Evolutionary conservation across 2,888 invertebrate genomes (phyloP), one percentile per base, ranked within the genome.

Genomic region (Macrophya annulata): DNA sequence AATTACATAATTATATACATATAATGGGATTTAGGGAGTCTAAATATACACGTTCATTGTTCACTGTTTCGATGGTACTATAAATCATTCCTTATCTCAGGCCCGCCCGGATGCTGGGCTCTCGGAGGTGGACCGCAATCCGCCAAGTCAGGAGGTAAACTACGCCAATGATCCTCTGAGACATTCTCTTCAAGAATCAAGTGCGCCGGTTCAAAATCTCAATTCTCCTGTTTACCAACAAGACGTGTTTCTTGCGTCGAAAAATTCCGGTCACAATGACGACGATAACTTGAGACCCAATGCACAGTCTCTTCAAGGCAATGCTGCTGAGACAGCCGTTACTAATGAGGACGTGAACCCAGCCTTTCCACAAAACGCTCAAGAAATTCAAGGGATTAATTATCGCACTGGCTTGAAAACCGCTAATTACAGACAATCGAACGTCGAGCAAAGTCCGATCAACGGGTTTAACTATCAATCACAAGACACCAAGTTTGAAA

Each of bases 381-480:
- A 65, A 25, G n/a, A 45, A 4, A 55, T 43, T 2, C 43, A 65
- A 6, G 76, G 62, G 45, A 81, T 85, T 12, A 86, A 87, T 37
- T 89, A 87, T 48, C 87, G 86, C 3, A 25, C 85, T 6, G 85
- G 79, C 10, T 40, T 68, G 79, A n/a, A 87, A 85, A 72, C 86
- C 88, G 51, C 89, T 87, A 77, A 72, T 87, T 17, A 81, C 85
- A 17, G 85, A 48, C 88, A 87, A 48, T 74, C 85, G 1, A 86
- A 86, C 17, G 68, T 91, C 0, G 90, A 91, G 10, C 88, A 88
- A 4, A 86, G 88, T 4, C 91, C 92, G 0, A 88, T 92, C 1
- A 91, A 91, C 77, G 92, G 91, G 71, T 93, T 92, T 85, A 92
- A 92, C 86, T 93, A 92, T 85, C 90, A 90, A 65, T 37, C 84